Base-by-base conservation (phyloP, 2,113 vertebrate genomes). In the Chauna torquata region DNA sequence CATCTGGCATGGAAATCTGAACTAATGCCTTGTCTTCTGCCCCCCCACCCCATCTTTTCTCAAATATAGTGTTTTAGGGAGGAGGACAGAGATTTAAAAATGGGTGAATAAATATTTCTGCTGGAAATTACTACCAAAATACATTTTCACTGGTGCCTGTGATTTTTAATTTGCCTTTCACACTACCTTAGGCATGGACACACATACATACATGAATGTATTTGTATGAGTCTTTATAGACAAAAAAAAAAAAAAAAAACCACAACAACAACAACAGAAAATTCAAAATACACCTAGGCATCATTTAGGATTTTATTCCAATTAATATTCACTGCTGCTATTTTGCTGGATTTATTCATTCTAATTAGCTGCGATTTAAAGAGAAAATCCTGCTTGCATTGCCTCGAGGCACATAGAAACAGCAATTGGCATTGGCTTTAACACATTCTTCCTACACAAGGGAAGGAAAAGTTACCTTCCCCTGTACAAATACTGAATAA, bases 281-380 rank as follows among this genome's bases (percentile, higher is more conserved):
- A 68, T 8, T 72, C 32, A 16, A 76, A 69, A 74, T 24, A 28
- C 16, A 72, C 36, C 61, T 65, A 93, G 86, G 80, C 92, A 92
- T 94, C 76, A 77, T 83, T 74, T 66, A 62, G 74, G 44, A 57
- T 32, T 49, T 90, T 91, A 40, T 76, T 92, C 88, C 92, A 82
- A 92, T 94, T 96, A 96, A 94, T 95, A 94, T 96, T 93, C 95
- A 57, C 49, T 45, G 83, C 80, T 91, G 69, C 57, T 94, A 16
- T 87, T 94, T 76, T 16, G 1, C 88, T 79, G 90, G 88, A 93
- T 89, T 87, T 93, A 92, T 82, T 94, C 88, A 69, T 82, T 78
- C 86, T 91, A 97, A 95, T 97, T 97, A 97, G 95, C 86, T 89
- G 70, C 32, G 78, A 91, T 92, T 92, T 94, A 72, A 89, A 94